Evolutionary conservation across 1,140 invertebrate species (phyloP).

Genomic region (Rhopalosiphum maidis): DNA sequence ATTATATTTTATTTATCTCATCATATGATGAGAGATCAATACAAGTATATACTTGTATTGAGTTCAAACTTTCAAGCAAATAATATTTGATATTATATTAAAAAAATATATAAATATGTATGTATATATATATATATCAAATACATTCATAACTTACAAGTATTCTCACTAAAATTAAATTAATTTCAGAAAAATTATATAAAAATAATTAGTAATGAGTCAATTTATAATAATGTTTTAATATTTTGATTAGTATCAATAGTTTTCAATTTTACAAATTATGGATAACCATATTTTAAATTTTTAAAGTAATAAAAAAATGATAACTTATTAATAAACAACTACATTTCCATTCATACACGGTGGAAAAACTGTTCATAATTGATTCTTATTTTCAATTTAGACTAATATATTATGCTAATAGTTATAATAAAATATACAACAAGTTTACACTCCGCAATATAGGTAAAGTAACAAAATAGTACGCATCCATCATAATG

Average conservation of each 20-base stretch:
- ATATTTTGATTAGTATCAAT: not conserved
- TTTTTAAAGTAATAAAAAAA: not conserved
- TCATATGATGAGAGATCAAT: no score
- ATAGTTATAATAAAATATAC: not conserved
- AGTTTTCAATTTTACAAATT: not conserved
- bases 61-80: not conserved
- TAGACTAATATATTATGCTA: not conserved
- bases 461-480: constrained; percentile 20
- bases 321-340: not conserved
- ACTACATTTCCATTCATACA: not conserved
- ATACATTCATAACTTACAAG: not conserved
- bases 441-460: not conserved
- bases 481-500: constrained; percentile 33
- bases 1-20: no score
- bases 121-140: not conserved
- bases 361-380: not conserved
- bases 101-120: not conserved
- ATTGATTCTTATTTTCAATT: not conserved
- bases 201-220: not conserved
- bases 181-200: not conserved
- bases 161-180: not conserved
- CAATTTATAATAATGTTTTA: not conserved
- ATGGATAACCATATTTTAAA: not conserved
- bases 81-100: not conserved
- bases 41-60: no score